Conservation (phyloP, 1,140 invertebrate genomes). For the Drosophila cardini region DNA sequence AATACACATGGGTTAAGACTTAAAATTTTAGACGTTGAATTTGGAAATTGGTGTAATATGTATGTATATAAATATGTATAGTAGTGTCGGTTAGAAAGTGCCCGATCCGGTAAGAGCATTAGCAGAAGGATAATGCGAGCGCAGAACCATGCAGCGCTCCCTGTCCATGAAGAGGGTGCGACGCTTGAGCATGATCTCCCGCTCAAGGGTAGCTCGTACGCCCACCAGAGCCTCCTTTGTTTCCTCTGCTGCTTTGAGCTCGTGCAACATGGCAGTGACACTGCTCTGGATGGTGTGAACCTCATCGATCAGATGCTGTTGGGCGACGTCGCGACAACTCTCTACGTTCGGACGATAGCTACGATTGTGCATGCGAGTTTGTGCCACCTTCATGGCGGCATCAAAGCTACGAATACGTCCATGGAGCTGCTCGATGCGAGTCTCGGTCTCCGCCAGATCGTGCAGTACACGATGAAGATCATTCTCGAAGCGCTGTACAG, state of each 20-base stretch:
- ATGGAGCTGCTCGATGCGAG: constrained; percentile 87
- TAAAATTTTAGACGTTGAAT: constrained; percentile 32
- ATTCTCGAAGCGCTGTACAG: constrained; percentile 88
- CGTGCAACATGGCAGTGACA: constrained; percentile 87
- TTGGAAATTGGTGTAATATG: not conserved
- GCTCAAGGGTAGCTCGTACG: constrained; percentile 87
- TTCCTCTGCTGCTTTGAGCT: constrained; percentile 87
- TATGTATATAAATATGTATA: not conserved
- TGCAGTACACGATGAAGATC: constrained; percentile 88
- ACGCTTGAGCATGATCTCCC: constrained; percentile 89
- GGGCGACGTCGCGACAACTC: constrained; percentile 89
- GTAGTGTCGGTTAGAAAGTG: constrained; percentile 9
- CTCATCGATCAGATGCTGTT: constrained; percentile 90
- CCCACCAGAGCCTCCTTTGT: constrained; percentile 87
- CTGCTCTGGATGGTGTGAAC: constrained; percentile 89
- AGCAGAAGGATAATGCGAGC: constrained; percentile 89
- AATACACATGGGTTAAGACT: not conserved
- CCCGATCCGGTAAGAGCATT: constrained; percentile 87
- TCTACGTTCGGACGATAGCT: constrained; percentile 88
- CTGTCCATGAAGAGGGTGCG: constrained; percentile 89
- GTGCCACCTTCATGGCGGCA: constrained; percentile 90
- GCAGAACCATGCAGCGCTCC: constrained; percentile 87
- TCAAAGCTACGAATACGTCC: constrained; percentile 88
- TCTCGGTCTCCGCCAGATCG: constrained; percentile 89
- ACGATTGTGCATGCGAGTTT: constrained; percentile 90